Percentiles rank a stretch among this genome's conserved stretches.
Conservation (phyloP, 1,140 invertebrate genomes). For the Drosophila saltans region DNA sequence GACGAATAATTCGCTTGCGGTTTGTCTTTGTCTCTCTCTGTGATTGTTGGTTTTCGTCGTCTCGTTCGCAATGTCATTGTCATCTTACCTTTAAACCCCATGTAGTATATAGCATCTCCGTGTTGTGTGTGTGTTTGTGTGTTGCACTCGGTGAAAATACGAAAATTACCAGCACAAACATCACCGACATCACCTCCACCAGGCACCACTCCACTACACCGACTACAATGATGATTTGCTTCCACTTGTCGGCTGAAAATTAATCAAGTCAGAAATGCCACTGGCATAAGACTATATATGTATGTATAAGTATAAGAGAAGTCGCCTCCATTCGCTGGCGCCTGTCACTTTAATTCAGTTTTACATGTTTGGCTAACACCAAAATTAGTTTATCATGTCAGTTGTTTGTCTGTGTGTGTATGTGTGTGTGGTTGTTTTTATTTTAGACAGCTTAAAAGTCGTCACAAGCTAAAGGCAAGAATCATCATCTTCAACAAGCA, state of each 20-base stretch:
- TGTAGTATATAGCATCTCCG: background rate
- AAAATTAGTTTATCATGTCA: slow-evolving; percentile 76
- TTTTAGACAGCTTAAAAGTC: slow-evolving; percentile 27
- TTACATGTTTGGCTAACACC: slow-evolving; percentile 71
- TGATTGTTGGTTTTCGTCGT: slow-evolving; percentile 17
- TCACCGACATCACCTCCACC: background rate
- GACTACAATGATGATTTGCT: slow-evolving; percentile 61
- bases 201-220: slow-evolving; percentile 29
- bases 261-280: slow-evolving; percentile 64
- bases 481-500: background rate
- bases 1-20: slow-evolving; percentile 64
- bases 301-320: slow-evolving; percentile 10
- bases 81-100: background rate
- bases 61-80: slow-evolving; percentile 1
- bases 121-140: slow-evolving; percentile 14
- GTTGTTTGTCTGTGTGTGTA: slow-evolving; percentile 26
- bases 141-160: slow-evolving; percentile 64
- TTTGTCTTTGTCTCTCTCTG: slow-evolving; percentile 51
- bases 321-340: background rate
- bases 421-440: background rate
- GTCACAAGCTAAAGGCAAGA: slow-evolving; percentile 38
- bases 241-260: slow-evolving; percentile 70
- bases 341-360: slow-evolving; percentile 61
- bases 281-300: slow-evolving; percentile 16
- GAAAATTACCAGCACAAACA: slow-evolving; percentile 63